phyloP scores from a whole-genome alignment of 1,140 invertebrate genomes.

The Caenorhabditis briggsae region DNA sequence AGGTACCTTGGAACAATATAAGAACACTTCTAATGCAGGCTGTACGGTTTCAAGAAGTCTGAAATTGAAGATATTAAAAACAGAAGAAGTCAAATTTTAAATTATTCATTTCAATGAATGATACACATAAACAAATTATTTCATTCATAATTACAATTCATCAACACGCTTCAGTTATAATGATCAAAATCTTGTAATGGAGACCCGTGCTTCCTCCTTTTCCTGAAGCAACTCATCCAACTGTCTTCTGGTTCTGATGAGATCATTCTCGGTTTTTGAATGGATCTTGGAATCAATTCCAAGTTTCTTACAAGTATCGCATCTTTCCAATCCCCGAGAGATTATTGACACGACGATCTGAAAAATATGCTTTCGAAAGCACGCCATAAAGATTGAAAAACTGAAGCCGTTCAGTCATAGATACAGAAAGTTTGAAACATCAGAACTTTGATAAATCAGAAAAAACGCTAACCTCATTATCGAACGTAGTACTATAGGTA shows the following conservation, averaged over 20 bases:
- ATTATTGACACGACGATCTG: conserved; percentile 40
- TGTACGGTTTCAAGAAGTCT: no score
- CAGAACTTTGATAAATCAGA: neutral
- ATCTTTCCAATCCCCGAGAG: conserved; percentile 21
- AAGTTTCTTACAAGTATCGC: conserved; percentile 41
- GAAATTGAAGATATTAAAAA: no score
- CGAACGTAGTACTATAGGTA: conserved; percentile 6
- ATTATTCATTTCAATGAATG: no score
- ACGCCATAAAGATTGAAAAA: no score
- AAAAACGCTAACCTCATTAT: neutral
- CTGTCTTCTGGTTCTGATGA: neutral
- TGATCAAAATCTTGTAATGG: conserved; percentile 24
- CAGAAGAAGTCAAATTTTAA: no score
- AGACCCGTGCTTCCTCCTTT: neutral
- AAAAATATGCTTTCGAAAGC: no score
- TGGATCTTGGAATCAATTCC: conserved; percentile 13
- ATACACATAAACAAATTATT: no score
- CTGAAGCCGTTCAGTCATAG: no score
- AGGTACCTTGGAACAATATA: no score
- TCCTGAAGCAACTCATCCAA: conserved; percentile 6
- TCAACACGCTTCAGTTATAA: neutral
- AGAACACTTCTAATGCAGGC: no score
- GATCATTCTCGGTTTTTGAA: conserved; percentile 1
- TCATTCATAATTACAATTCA: no score
- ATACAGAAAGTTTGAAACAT: neutral